Evolutionary conservation across 2,113 vertebrate genomes (phyloP).

Genomic region (Solea solea): DNA sequence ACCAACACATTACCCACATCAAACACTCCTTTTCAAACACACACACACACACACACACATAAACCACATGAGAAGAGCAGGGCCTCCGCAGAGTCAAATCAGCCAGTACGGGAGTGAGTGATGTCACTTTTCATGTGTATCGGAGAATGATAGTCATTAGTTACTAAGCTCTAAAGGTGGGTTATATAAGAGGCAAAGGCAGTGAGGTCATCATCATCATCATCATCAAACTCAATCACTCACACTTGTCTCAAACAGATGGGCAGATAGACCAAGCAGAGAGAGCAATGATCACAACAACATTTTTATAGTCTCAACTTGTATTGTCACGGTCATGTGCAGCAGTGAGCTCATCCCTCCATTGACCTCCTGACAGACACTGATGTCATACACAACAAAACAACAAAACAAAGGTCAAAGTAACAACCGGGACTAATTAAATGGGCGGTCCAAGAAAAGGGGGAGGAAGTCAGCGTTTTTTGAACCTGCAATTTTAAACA

Average conservation of each 20-base stretch:
- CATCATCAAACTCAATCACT: too few relatives aligned
- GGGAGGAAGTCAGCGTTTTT: slow-evolving; percentile 20
- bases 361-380: neutral
- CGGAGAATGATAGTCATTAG: slow-evolving; percentile 37
- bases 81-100: neutral
- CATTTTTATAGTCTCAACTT: slow-evolving; percentile 9
- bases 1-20: slow-evolving; percentile 21
- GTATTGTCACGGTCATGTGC: slow-evolving; percentile 16
- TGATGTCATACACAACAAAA: slow-evolving; percentile 18
- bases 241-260: neutral
- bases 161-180: slow-evolving; percentile 5
- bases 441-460: neutral
- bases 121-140: slow-evolving; percentile 27
- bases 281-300: neutral
- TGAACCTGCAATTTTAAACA: slow-evolving; percentile 28
- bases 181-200: neutral
- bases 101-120: slow-evolving; percentile 33
- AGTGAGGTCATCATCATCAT: slow-evolving; percentile 22
- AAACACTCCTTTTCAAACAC: slow-evolving; percentile 2
- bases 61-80: slow-evolving; percentile 18
- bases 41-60: neutral
- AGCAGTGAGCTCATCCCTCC: slow-evolving; percentile 31
- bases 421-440: slow-evolving; percentile 11
- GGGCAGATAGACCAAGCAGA: slow-evolving; percentile 2
- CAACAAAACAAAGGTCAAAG: slow-evolving; percentile 30